A percentile compares a stretch with the other conserved stretches of the same genome.
Conservation (phyloP, 2,797 vertebrate species). For the Ctenochaetus hawaiiensis region DNA sequence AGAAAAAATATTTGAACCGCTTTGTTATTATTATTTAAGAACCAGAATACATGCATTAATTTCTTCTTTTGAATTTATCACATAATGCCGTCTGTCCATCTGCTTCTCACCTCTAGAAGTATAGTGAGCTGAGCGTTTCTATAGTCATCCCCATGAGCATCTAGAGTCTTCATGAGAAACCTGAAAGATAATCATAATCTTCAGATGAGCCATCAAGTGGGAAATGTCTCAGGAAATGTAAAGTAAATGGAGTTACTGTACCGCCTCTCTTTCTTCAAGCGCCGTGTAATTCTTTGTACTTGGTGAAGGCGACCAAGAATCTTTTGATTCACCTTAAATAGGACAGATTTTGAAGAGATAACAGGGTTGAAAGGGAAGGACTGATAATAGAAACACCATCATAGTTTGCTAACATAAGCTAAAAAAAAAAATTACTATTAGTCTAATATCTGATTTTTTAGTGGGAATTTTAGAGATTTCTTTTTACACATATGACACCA, state of each 20-base stretch:
- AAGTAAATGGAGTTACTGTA: constrained; percentile 51
- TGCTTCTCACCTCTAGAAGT: constrained; percentile 87
- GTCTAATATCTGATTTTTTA: not conserved
- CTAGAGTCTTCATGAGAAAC: constrained; percentile 93
- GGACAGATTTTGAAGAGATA: not conserved
- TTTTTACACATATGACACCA: not conserved
- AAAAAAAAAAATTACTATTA: not conserved
- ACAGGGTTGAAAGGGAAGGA: not conserved
- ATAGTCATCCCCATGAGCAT: constrained; percentile 91
- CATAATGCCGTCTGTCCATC: not conserved
- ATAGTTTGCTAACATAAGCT: not conserved
- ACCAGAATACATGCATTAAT: accelerated
- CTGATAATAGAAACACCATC: not conserved
- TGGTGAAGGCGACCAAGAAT: constrained; percentile 92
- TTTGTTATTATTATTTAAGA: not conserved
- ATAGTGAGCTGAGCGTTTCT: constrained; percentile 90
- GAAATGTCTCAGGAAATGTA: not conserved
- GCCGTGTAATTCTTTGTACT: constrained; percentile 90
- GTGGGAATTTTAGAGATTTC: not conserved
- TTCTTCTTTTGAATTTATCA: not conserved
- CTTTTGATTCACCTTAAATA: constrained; percentile 90
- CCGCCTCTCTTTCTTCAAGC: constrained; percentile 92
- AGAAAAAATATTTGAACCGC: not conserved
- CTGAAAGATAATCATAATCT: constrained; percentile 71
- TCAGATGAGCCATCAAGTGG: constrained; percentile 8